A percentile compares a stretch with the other conserved stretches of the same genome.
phyloP scores from a whole-genome alignment of 2,888 invertebrate genomes.

The Coremacera marginata region DNA sequence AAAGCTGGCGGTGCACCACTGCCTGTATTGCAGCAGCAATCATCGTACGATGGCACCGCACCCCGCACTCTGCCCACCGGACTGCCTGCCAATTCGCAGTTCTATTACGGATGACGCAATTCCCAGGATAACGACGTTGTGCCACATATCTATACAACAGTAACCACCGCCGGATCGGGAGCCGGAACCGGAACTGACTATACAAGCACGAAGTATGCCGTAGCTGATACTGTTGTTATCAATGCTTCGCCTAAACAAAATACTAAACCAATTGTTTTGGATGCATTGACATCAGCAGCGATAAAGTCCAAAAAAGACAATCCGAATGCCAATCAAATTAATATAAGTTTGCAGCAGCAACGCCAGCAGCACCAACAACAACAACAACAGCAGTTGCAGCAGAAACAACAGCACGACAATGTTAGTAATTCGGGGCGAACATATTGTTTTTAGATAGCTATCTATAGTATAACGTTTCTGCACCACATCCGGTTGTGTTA shows the following conservation, averaged over 20 bases:
- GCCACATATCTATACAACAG: constrained; percentile 52
- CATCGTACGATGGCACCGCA: constrained; percentile 67
- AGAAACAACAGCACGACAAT: constrained; percentile 28
- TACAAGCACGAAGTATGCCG: not conserved
- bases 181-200: constrained; percentile 22
- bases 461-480: not conserved
- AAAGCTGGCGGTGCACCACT: constrained; percentile 47
- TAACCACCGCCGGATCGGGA: constrained; percentile 35
- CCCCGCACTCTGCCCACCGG: constrained; percentile 68
- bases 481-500: not conserved
- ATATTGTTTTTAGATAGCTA: constrained; percentile 52
- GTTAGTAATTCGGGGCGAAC: constrained; percentile 50
- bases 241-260: constrained; percentile 27
- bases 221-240: not conserved
- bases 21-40: constrained; percentile 57
- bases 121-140: constrained; percentile 45
- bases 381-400: constrained; percentile 23
- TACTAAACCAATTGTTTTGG: constrained; percentile 27
- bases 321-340: constrained; percentile 42
- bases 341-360: constrained; percentile 34
- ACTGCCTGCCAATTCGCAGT: constrained; percentile 66
- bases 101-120: constrained; percentile 68
- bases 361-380: constrained; percentile 20
- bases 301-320: constrained; percentile 52
- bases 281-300: constrained; percentile 50